A percentile compares a stretch with the other conserved stretches of the same genome.
These are phyloP conservation scores for Xylota segnis DNA, from an alignment of 2,888 invertebrate genomes.

Conservation along the genomic window DNA sequence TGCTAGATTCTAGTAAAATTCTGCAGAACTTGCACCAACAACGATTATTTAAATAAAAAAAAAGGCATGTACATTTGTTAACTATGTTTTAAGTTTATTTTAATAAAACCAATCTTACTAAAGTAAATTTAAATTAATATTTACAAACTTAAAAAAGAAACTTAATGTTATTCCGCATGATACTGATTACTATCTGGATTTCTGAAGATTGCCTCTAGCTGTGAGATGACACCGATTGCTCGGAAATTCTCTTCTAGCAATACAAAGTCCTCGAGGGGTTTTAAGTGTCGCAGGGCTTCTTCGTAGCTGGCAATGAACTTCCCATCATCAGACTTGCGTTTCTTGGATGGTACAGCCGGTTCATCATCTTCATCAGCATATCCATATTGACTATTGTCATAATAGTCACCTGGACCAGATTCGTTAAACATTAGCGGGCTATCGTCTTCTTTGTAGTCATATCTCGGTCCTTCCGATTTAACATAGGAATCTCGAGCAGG, in stretches of 20 bases:
- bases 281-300: conserved; percentile 78
- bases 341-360: not conserved
- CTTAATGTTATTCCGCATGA: not conserved
- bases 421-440: conserved; percentile 52
- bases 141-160: conserved; percentile 16
- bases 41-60: not conserved
- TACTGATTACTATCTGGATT: conserved; percentile 69
- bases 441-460: conserved; percentile 51
- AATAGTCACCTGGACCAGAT: conserved; percentile 38
- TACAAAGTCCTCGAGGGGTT: conserved; percentile 81
- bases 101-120: not conserved
- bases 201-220: conserved; percentile 80
- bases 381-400: conserved; percentile 55
- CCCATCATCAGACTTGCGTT: not conserved
- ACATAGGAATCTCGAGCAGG: conserved; percentile 6
- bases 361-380: conserved; percentile 58
- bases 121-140: conserved; percentile 16
- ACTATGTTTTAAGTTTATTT: not conserved
- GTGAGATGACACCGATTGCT: conserved; percentile 81
- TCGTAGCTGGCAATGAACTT: conserved; percentile 67
- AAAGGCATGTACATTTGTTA: not conserved
- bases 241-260: conserved; percentile 81
- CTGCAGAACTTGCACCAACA: too few species aligned
- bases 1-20: too few species aligned
- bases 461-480: not conserved